These are phyloP conservation scores for Eubasilissa regina DNA, from an alignment of 1,140 invertebrate genomes.

Conservation along the genomic window DNA sequence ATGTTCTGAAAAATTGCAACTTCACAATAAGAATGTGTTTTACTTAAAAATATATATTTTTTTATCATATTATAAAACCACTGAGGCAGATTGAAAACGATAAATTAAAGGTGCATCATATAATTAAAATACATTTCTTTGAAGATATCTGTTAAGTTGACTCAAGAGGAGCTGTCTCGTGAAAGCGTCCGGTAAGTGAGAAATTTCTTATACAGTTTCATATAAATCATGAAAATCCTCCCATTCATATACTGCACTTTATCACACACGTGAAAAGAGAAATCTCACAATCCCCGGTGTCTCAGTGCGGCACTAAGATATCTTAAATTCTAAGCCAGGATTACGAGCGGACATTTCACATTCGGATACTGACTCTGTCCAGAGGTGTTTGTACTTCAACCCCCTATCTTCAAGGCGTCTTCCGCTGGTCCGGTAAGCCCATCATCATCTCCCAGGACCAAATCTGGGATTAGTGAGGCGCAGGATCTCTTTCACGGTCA, in stretches of 20 bases:
- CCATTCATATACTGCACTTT: conserved; percentile 51
- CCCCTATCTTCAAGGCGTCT: background rate
- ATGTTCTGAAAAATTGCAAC: no score
- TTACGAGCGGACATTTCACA: conserved; percentile 56
- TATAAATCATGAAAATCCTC: conserved; percentile 51
- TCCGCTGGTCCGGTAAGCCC: conserved; percentile 47
- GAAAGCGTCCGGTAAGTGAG: conserved; percentile 31
- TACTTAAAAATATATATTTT: no score
- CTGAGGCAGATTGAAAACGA: background rate
- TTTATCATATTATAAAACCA: no score
- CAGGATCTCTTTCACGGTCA: conserved; percentile 58
- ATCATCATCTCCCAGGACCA: conserved; percentile 55
- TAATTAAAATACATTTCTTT: conserved; percentile 33
- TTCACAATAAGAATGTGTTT: no score
- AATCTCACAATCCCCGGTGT: conserved; percentile 54
- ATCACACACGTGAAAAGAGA: conserved; percentile 51
- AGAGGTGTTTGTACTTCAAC: conserved; percentile 1
- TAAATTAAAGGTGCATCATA: conserved; percentile 39
- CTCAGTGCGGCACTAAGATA: conserved; percentile 51
- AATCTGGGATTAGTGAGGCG: conserved; percentile 56
- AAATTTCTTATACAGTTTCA: conserved; percentile 27
- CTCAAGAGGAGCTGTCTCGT: conserved; percentile 11
- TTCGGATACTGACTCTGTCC: conserved; percentile 27
- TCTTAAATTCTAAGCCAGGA: conserved; percentile 59
- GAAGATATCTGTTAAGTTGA: conserved; percentile 33